A percentile compares a stretch with the other conserved stretches of the same genome.
Evolutionary conservation across 2,113 vertebrate genomes (phyloP).

Genomic region (Coturnix japonica): DNA sequence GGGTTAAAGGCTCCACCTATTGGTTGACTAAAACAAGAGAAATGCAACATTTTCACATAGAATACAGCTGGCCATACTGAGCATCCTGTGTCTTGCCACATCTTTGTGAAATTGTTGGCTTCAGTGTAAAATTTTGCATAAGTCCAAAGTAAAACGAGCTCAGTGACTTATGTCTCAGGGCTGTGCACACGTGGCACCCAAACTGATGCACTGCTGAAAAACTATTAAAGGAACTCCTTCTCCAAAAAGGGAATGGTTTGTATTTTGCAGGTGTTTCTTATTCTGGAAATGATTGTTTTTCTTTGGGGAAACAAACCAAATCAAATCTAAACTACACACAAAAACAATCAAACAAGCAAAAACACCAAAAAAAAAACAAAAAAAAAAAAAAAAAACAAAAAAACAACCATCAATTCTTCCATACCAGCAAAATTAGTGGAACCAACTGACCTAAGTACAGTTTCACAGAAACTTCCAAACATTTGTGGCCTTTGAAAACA

Average conservation of each 20-base stretch:
- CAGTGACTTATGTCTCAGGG: background rate
- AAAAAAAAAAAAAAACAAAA: background rate
- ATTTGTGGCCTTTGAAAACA: background rate
- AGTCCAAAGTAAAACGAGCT: background rate
- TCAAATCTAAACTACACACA: too few relatives aligned
- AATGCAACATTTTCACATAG: background rate
- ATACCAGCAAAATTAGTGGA: background rate
- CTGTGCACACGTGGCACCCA: background rate
- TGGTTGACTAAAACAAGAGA: conserved; percentile 40
- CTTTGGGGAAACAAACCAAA: background rate
- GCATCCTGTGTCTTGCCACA: background rate
- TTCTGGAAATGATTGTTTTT: too few relatives aligned
- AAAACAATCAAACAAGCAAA: too few relatives aligned
- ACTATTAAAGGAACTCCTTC: too few relatives aligned
- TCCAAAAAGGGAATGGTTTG: too few relatives aligned
- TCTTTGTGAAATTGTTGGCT: background rate
- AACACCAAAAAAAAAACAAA: too few relatives aligned
- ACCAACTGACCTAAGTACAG: background rate
- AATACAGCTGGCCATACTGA: background rate
- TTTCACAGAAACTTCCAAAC: background rate
- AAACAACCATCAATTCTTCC: background rate
- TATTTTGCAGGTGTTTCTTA: too few relatives aligned
- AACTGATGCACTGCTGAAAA: background rate
- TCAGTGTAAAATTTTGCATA: background rate
- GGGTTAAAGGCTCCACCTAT: conserved; percentile 72